Conservation (phyloP, 2,888 invertebrate genomes). For the Timema cristinae region DNA sequence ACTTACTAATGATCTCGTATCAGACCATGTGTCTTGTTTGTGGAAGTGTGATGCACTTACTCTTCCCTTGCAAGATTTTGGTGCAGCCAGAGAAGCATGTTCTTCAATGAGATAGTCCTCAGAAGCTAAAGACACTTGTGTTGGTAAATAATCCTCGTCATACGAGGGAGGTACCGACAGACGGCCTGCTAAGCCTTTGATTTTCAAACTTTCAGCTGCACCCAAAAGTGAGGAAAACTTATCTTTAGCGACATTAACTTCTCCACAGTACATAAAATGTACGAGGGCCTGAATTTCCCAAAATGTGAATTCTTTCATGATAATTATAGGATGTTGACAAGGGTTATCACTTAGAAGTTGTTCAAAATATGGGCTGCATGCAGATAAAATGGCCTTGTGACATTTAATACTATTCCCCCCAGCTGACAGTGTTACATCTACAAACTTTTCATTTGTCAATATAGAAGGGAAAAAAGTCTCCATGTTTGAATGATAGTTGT, state of each 20-base stretch:
- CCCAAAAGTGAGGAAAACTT: constrained; percentile 46
- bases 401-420: constrained; percentile 82
- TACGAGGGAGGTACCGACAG: too few species aligned
- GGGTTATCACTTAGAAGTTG: constrained; percentile 75
- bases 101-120: too few species aligned
- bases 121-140: too few species aligned
- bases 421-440: constrained; percentile 84
- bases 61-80: too few species aligned
- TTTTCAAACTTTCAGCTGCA: constrained; percentile 48
- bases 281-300: constrained; percentile 51
- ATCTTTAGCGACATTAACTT: constrained; percentile 49
- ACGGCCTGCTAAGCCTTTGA: constrained; percentile 30
- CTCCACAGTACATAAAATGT: constrained; percentile 53
- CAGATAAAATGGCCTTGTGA: constrained; percentile 81
- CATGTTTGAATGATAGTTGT: constrained; percentile 76
- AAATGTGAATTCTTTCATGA: constrained; percentile 49
- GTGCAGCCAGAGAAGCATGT: too few species aligned
- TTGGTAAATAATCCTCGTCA: too few species aligned
- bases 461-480: constrained; percentile 72
- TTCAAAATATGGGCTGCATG: constrained; percentile 81
- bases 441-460: constrained; percentile 74
- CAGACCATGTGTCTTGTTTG: too few species aligned
- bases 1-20: too few species aligned
- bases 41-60: too few species aligned
- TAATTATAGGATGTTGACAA: constrained; percentile 74